These are phyloP conservation scores for Epinotia bilunana DNA, from an alignment of 2,888 invertebrate genomes.

Conservation along the genomic window DNA sequence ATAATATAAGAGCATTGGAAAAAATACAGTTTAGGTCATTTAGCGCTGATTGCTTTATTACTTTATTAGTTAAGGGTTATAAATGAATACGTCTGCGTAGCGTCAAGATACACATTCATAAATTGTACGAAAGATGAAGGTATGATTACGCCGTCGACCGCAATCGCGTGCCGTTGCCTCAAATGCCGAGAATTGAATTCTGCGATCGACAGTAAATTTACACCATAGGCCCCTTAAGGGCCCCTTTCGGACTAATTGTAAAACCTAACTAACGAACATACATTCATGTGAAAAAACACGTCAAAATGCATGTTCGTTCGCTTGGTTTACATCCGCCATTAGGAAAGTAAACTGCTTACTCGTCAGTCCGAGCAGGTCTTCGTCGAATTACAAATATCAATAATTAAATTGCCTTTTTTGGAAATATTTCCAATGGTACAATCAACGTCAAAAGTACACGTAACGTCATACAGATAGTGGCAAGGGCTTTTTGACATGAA, in stretches of 20 bases:
- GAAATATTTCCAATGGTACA: slow-evolving; percentile 22
- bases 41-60: not conserved
- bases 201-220: not conserved
- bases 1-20: not conserved
- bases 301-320: not conserved
- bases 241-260: not conserved
- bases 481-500: slow-evolving; percentile 24
- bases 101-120: slow-evolving; percentile 2
- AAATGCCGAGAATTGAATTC: not conserved
- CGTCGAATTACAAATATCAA: slow-evolving; percentile 14
- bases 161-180: not conserved
- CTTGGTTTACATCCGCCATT: not conserved
- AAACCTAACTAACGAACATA: not conserved
- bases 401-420: slow-evolving; percentile 16
- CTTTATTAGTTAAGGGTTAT: not conserved
- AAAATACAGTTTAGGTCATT: not conserved
- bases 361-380: not conserved
- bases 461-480: slow-evolving; percentile 4
- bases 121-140: not conserved
- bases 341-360: not conserved
- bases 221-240: not conserved
- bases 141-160: not conserved
- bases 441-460: slow-evolving; percentile 17
- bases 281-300: not conserved
- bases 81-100: slow-evolving; percentile 5